Base-by-base conservation (phyloP, 2,888 invertebrate genomes). In the Nematopogon swammerdamellus region DNA sequence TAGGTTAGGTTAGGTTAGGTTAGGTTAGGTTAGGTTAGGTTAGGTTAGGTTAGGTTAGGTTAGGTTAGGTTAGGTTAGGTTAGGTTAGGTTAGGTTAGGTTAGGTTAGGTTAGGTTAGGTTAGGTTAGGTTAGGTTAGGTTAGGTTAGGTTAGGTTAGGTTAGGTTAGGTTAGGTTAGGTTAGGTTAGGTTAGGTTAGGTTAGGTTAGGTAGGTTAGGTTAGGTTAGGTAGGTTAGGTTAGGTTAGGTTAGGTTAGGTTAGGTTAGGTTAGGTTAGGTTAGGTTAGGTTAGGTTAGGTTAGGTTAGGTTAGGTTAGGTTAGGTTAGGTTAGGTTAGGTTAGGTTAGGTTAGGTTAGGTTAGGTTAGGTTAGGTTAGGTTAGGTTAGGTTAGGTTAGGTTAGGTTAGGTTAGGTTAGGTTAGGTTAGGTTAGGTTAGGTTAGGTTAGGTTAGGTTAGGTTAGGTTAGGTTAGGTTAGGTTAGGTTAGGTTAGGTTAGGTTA, bases 21-120 rank as follows among this genome's bases (percentile, higher is more conserved):
- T 50, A 47, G 46, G 50, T 48, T 49, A 52, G 50, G 46, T 47
- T 51, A 48, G 50, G 47, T 50, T 50, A 50, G 52, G 30, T 50
- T 50, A 49, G 53, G 51, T 53, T 51, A 50, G 51, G 51, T 51
- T 51, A 51, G 47, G 46, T 50, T 50, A n/a, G 51, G 51, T 51
- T 51, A 51, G 47, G 46, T 50, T 50, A 45, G 47, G 50, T 45
- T 48, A 45, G 48, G 48, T 48, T 46, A 49, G 43, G 46, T 50
- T 46, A 49, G 44, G 47, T 50, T 50, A 50, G 50, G 50, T 50
- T 50, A 50, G 50, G 50, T 50, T 50, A 50, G 50, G 50, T 47
- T 50, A 50, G 50, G 50, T 50, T 50, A 50, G 50, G 50, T 50
- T 50, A 50, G 50, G 50, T 50, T 50, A 50, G 50, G 50, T 50